Evolutionary conservation across 2,113 vertebrate genomes (phyloP), one percentile per base, ranked within the genome.

Genomic region (Gobio gobio): DNA sequence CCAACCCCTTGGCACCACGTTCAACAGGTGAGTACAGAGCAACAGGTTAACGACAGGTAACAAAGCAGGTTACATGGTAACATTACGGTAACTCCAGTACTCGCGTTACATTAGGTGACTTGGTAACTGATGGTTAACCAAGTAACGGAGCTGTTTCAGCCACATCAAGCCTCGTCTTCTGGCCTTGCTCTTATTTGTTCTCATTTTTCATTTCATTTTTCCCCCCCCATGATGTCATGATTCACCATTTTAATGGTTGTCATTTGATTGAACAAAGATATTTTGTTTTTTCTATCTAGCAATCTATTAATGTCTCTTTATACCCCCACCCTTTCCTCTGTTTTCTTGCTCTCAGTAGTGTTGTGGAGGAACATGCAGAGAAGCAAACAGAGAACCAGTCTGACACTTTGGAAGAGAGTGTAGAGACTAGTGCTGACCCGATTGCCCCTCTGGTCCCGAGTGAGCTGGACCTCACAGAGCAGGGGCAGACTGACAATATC

Each of bases 1-100:
- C 93, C 95, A 96, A 87, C 93, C 95, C 87, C 93, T 95, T 90
- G 95, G 95, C 92, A 94, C 91, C 90, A 89, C 94, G 54, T 92
- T 95, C 87, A 92, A 94, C 88, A 96, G 96, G 97, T 98, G 94
- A 94, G 97, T 96, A 90, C 91, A 76, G 78, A 80, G 58, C 75
- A 86, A 86, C 86, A 90, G 92, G 88, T 94, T 90, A 91, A 85
- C 81, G 68, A 22, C 54, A 56, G 54, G 54, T 56, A 56, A 56
- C 54, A 56, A 56, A 56, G n/a, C 86, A 77, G 70, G 79, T 58
- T 78, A 86, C 79, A 78, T 85, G 22, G 40, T 83, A 66, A 78
- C 74, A 45, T 18, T 51, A 68, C 90, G 90, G 87, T 88, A 87
- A 85, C 86, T 84, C 54, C 40, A 49, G 78, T 24, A 49, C 29